phyloP scores from a whole-genome alignment of 2,888 invertebrate species.

The Lasioglossum figueresi region DNA sequence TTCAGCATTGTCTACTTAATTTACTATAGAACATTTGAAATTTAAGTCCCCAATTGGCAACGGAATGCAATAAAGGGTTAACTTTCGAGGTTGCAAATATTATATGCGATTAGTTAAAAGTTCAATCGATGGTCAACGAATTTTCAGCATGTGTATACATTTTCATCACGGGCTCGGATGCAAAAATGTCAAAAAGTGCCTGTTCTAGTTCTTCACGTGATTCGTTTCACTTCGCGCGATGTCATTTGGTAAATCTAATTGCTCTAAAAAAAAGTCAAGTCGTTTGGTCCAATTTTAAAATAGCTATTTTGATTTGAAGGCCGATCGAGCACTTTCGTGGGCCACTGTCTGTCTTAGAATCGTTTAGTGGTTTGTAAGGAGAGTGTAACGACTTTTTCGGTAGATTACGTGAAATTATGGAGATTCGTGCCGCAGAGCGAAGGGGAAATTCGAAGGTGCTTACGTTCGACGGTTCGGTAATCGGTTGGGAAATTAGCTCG shows the following conservation, averaged over 20 bases:
- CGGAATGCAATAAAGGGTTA: too few relatives aligned
- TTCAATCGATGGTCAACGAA: too few relatives aligned
- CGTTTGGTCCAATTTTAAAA: not conserved
- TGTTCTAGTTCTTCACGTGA: too few relatives aligned
- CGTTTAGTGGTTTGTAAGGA: not conserved
- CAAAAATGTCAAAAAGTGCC: too few relatives aligned
- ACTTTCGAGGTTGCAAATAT: too few relatives aligned
- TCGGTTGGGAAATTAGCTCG: conserved; percentile 7
- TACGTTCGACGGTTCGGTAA: not conserved
- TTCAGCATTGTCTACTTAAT: too few relatives aligned
- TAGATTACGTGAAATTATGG: conserved; percentile 4
- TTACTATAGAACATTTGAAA: too few relatives aligned
- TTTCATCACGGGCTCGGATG: too few relatives aligned
- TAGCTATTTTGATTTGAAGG: not conserved
- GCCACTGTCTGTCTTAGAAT: not conserved
- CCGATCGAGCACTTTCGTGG: not conserved
- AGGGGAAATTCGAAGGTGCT: conserved; percentile 17
- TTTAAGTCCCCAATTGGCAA: too few relatives aligned
- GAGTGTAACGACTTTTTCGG: not conserved
- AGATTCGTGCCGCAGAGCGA: not conserved
- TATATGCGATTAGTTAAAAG: too few relatives aligned
- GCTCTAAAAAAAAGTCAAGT: not conserved
- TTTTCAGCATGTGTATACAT: too few relatives aligned
- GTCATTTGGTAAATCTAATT: not conserved
- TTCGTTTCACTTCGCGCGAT: too few relatives aligned